Conservation (phyloP, 2,888 invertebrate species). For the Pseudococcus viburni region DNA sequence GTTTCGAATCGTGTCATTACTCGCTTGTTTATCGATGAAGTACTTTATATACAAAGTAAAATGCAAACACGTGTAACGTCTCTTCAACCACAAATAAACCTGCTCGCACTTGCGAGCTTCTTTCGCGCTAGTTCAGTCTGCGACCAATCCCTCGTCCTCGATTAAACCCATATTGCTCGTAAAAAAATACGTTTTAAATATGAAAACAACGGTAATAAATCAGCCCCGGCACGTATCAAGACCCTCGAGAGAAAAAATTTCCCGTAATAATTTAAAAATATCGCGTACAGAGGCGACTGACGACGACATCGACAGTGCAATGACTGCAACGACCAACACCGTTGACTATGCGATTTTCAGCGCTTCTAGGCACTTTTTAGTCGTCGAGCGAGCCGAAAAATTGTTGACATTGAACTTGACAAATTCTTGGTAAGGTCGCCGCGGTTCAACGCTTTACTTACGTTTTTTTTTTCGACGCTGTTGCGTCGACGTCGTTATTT, state of each 20-base stretch:
- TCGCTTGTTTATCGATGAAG: neutral
- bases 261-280: neutral
- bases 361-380: neutral
- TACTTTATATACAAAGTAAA: neutral
- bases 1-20: neutral
- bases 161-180: neutral
- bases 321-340: neutral
- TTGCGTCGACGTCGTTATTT: neutral
- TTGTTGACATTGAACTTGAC: conserved; percentile 30
- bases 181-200: neutral
- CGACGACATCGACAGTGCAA: no score
- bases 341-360: neutral
- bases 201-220: neutral
- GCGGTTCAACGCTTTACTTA: conserved; percentile 6
- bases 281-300: no score
- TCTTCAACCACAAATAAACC: neutral
- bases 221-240: neutral
- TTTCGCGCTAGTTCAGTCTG: neutral
- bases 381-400: neutral
- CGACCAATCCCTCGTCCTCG: neutral
- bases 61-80: conserved; percentile 9
- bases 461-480: neutral
- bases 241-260: neutral
- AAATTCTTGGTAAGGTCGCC: conserved; percentile 20
- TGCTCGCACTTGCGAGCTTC: no score